phyloP scores from a whole-genome alignment of 1,140 invertebrate species.

The Macrostomum lignano region DNA sequence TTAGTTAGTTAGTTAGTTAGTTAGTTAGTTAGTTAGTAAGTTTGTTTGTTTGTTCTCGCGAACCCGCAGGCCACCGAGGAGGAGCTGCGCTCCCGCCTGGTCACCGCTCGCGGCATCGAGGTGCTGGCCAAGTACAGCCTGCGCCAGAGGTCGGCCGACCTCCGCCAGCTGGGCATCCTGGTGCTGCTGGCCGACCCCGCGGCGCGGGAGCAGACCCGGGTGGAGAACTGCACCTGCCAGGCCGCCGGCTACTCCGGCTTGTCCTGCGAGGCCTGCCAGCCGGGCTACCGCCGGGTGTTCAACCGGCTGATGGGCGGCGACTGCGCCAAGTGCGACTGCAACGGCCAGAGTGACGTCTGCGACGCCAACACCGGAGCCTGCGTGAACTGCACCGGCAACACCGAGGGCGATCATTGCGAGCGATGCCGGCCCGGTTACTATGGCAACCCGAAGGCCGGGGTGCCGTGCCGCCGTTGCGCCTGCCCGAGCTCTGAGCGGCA shows the following conservation, averaged over 20 bases:
- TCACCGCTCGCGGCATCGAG: too few relatives aligned
- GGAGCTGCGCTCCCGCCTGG: too few relatives aligned
- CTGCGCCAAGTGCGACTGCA: conserved; percentile 61
- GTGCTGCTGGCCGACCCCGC: too few relatives aligned
- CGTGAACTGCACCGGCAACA: conserved; percentile 31
- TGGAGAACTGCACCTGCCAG: conserved; percentile 32
- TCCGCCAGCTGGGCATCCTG: too few relatives aligned
- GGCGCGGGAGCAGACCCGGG: conserved; percentile 11
- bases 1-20: too few relatives aligned
- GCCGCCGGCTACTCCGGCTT: conserved; percentile 54
- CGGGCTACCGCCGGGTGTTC: conserved; percentile 40
- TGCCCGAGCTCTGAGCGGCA: too few relatives aligned
- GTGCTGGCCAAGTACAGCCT: too few relatives aligned
- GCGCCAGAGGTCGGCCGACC: too few relatives aligned
- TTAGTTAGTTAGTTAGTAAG: too few relatives aligned
- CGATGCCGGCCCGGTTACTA: conserved; percentile 53
- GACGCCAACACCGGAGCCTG: conserved; percentile 62
- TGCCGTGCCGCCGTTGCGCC: not conserved
- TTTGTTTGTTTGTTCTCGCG: too few relatives aligned
- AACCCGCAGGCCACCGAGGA: too few relatives aligned
- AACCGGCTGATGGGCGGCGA: conserved; percentile 31
- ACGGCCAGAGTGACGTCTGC: conserved; percentile 64
- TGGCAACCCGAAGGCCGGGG: conserved; percentile 50
- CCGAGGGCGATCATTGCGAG: conserved; percentile 48
- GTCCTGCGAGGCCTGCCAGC: conserved; percentile 45